Conservation (phyloP, 2,113 vertebrate species). For the Fregetta grallaria region DNA sequence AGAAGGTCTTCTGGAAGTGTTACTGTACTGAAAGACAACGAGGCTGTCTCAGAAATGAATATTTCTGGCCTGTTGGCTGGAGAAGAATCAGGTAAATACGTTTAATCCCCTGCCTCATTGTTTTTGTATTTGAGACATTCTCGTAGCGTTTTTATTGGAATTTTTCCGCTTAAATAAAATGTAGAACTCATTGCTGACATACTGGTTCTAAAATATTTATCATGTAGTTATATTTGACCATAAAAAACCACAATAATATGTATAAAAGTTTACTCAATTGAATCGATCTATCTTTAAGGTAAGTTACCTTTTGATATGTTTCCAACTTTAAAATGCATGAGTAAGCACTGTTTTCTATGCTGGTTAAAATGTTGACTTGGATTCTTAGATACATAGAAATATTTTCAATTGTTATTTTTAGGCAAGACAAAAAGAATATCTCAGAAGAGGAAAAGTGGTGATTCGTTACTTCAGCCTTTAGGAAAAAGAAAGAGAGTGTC, state of each 20-base stretch:
- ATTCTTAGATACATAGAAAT: not conserved
- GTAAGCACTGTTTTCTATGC: not conserved
- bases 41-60: not conserved
- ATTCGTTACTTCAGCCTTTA: not conserved
- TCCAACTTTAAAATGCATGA: not conserved
- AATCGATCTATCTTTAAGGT: not conserved
- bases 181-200: accelerated
- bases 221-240: not conserved
- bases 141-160: not conserved
- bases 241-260: not conserved
- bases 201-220: not conserved
- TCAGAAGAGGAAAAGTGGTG: constrained; percentile 73
- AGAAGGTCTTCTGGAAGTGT: not conserved
- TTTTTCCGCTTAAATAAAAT: not conserved
- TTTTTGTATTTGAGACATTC: not conserved
- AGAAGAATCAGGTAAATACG: constrained; percentile 13
- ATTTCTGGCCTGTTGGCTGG: not conserved
- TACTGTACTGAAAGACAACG: not conserved
- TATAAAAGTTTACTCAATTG: not conserved
- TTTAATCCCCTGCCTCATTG: not conserved
- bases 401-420: not conserved
- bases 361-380: not conserved
- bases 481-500: constrained; percentile 86
- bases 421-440: not conserved
- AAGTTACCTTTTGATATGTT: not conserved